Conservation (phyloP, 2,888 invertebrate genomes). For the Diarsia mendica region DNA sequence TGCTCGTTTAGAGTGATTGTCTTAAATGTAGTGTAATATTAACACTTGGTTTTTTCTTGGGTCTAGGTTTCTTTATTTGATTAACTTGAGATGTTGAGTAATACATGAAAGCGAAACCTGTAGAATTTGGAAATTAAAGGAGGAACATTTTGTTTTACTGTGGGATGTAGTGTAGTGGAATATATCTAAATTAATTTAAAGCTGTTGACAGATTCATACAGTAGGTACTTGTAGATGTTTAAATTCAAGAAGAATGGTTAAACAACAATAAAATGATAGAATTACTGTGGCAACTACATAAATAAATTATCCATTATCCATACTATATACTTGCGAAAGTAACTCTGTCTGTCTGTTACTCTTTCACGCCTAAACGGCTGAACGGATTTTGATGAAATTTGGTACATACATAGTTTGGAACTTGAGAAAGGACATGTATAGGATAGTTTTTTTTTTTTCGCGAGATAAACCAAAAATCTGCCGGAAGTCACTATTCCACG, state of each 20-base stretch:
- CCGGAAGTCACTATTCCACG: too few relatives aligned
- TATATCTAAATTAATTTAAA: neutral
- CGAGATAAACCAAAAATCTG: too few relatives aligned
- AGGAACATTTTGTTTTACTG: neutral
- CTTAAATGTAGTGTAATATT: constrained; percentile 11
- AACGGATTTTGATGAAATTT: too few relatives aligned
- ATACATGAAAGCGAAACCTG: neutral
- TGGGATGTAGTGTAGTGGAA: neutral
- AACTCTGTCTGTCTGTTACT: too few relatives aligned
- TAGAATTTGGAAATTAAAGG: neutral
- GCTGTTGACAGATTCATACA: neutral
- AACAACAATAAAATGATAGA: neutral
- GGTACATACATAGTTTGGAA: too few relatives aligned
- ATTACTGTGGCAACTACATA: neutral
- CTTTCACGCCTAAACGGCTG: too few relatives aligned
- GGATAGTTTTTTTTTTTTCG: too few relatives aligned
- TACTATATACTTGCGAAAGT: too few relatives aligned
- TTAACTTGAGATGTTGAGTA: neutral
- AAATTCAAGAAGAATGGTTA: neutral
- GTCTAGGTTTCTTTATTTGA: constrained; percentile 1
- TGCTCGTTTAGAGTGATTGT: constrained; percentile 32
- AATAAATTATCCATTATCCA: too few relatives aligned
- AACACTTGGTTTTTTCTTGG: constrained; percentile 1
- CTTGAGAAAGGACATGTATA: too few relatives aligned
- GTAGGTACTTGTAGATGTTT: neutral